phyloP scores from a whole-genome alignment of 2,113 vertebrate genomes.

The Cyprinodon brontotheroides region DNA sequence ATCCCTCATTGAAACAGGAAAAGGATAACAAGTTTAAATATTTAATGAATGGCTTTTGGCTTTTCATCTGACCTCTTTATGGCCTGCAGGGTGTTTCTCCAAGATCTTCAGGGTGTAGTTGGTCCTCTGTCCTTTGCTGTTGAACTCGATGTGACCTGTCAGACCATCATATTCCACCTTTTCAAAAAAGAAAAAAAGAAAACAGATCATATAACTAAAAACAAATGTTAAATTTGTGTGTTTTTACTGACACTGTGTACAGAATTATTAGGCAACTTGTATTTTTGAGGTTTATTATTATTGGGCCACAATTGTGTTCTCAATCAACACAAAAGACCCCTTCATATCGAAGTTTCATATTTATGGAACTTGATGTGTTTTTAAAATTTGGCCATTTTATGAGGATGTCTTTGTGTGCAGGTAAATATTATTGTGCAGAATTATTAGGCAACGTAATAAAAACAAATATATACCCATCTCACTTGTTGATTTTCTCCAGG shows the following conservation, averaged over 20 bases:
- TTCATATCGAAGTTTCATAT: too few species aligned
- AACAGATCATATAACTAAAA: background rate
- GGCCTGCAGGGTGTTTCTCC: constrained; percentile 86
- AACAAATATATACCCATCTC: too few species aligned
- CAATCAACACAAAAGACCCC: too few species aligned
- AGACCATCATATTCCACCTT: constrained; percentile 93
- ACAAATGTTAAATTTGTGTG: background rate
- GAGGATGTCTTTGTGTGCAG: too few species aligned
- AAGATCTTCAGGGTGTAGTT: constrained; percentile 90
- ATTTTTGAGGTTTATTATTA: too few species aligned
- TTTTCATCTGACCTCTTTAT: constrained; percentile 78
- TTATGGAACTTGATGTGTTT: too few species aligned
- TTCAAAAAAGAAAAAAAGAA: background rate
- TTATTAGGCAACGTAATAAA: too few species aligned
- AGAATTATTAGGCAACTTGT: too few species aligned
- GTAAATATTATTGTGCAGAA: too few species aligned
- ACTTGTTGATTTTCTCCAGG: too few species aligned
- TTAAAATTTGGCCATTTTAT: too few species aligned
- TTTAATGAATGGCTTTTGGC: background rate
- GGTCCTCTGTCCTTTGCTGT: constrained; percentile 94
- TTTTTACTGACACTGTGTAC: background rate
- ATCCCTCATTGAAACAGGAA: background rate
- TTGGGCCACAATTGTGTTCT: too few species aligned
- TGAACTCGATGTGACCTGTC: constrained; percentile 90
- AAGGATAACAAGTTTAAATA: background rate